These are phyloP conservation scores for Cephus pygmeus DNA, from an alignment of 2,888 invertebrate species.

Conservation along the genomic window DNA sequence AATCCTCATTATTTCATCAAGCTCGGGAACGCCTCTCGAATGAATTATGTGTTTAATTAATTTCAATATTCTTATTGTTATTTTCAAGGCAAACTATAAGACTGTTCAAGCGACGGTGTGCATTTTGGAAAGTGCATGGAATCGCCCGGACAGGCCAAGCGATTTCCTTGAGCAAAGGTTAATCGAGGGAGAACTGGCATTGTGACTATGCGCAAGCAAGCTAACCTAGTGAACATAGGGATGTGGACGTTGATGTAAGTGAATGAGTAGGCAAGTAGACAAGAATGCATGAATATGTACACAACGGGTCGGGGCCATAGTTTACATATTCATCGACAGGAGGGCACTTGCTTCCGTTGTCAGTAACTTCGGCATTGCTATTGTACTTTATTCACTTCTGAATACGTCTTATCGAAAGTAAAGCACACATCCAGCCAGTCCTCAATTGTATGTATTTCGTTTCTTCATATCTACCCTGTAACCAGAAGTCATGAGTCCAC, in stretches of 20 bases:
- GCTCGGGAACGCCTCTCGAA: not conserved
- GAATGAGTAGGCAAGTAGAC: slow-evolving; percentile 9
- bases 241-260: slow-evolving; percentile 23
- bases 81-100: not conserved
- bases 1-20: not conserved
- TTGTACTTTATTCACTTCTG: slow-evolving; percentile 35
- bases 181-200: slow-evolving; percentile 34
- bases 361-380: slow-evolving; percentile 7
- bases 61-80: not conserved
- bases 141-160: not conserved
- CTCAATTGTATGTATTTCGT: not conserved
- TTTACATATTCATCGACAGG: slow-evolving; percentile 57
- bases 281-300: slow-evolving; percentile 30
- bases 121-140: not conserved
- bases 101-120: not conserved
- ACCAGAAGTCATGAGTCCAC: not conserved
- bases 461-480: not conserved
- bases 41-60: not conserved
- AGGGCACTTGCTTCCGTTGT: slow-evolving; percentile 47
- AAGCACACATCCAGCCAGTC: not conserved
- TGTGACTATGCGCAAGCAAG: slow-evolving; percentile 30
- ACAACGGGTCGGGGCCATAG: slow-evolving; percentile 51
- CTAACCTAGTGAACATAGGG: slow-evolving; percentile 26
- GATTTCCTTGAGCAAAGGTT: slow-evolving; percentile 33
- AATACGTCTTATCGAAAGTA: slow-evolving; percentile 27